These are phyloP conservation scores for Halesus radiatus DNA, from an alignment of 1,140 invertebrate genomes.

Conservation along the genomic window DNA sequence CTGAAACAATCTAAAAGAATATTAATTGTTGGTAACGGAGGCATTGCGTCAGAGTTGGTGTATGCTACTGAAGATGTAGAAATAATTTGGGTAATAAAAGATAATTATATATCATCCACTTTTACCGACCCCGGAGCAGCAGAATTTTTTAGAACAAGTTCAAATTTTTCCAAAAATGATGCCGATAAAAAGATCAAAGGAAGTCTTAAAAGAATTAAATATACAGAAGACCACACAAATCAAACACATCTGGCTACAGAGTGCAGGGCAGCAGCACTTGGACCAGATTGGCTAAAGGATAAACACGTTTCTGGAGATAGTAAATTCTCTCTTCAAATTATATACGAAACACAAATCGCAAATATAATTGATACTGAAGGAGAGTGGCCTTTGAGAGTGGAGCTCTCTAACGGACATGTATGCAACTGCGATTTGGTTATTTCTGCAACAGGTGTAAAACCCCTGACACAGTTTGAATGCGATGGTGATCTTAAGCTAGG, in stretches of 20 bases:
- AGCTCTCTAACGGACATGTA: conserved; percentile 81
- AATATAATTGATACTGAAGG: conserved; percentile 65
- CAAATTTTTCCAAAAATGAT: conserved; percentile 64
- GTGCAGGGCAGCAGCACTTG: conserved; percentile 85
- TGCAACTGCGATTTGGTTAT: conserved; percentile 93
- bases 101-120: conserved; percentile 91
- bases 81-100: conserved; percentile 94
- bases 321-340: conserved; percentile 69
- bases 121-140: conserved; percentile 97
- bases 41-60: conserved; percentile 96
- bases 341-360: conserved; percentile 82
- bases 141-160: conserved; percentile 84
- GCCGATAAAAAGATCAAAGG: conserved; percentile 55
- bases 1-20: conserved; percentile 79
- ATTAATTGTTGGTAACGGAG: conserved; percentile 94
- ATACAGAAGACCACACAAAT: conserved; percentile 70
- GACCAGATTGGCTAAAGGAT: conserved; percentile 93
- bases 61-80: conserved; percentile 88
- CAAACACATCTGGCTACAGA: conserved; percentile 55
- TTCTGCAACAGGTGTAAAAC: conserved; percentile 94
- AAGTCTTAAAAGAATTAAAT: conserved; percentile 79
- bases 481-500: conserved; percentile 73
- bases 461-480: conserved; percentile 74
- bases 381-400: conserved; percentile 81
- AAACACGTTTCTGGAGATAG: conserved; percentile 75